phyloP scores from a whole-genome alignment of 2,888 invertebrate species.

The Hybos culiciformis region DNA sequence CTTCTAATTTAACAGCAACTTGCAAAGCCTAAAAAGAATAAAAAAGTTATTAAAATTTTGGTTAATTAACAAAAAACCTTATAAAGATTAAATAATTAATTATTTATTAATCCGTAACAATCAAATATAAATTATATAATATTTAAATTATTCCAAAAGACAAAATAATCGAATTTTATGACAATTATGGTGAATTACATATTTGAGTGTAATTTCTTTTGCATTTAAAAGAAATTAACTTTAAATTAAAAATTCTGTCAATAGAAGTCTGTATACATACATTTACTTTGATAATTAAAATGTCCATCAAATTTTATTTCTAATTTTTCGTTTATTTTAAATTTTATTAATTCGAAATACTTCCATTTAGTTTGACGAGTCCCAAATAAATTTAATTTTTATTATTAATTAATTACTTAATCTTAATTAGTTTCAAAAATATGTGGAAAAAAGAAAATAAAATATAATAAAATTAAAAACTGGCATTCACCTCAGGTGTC shows the following conservation, averaged over 20 bases:
- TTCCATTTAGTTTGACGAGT: too few relatives aligned
- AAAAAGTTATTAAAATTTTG: neutral
- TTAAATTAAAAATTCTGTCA: too few relatives aligned
- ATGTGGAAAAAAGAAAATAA: neutral
- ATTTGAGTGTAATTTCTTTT: neutral
- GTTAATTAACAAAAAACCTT: neutral
- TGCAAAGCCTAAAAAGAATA: constrained; percentile 62
- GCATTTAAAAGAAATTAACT: too few relatives aligned
- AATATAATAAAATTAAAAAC: constrained; percentile 6
- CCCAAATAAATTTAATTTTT: too few relatives aligned
- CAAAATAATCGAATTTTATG: neutral
- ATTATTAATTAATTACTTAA: too few relatives aligned
- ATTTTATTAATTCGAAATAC: neutral
- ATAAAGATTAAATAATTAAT: neutral
- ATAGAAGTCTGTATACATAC: too few relatives aligned
- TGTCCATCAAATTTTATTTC: neutral
- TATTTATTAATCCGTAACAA: neutral
- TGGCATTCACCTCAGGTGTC: constrained; percentile 36
- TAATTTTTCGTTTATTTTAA: neutral
- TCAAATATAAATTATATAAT: neutral
- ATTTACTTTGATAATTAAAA: too few relatives aligned
- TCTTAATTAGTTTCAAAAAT: neutral
- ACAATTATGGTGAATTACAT: neutral
- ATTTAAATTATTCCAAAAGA: neutral
- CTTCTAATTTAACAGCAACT: constrained; percentile 87